These are phyloP conservation scores for Cyanistes caeruleus DNA, from an alignment of 2,113 vertebrate species.

Conservation along the genomic window DNA sequence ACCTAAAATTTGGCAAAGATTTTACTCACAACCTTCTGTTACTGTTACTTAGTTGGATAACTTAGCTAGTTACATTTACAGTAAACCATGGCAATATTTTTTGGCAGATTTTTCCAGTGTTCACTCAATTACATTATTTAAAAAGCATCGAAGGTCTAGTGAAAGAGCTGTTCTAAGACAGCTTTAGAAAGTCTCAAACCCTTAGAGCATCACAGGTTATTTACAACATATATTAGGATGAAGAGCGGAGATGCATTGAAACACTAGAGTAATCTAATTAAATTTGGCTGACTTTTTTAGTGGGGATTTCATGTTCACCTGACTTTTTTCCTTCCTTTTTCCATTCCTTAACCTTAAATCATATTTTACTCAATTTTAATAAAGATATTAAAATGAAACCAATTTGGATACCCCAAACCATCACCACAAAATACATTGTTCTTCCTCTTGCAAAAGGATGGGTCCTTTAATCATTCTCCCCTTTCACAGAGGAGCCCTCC, in stretches of 20 bases:
- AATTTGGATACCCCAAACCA: not conserved
- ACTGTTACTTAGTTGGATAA: not conserved
- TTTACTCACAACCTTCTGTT: not conserved
- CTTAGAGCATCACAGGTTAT: not conserved
- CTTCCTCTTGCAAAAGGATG: not conserved
- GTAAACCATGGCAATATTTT: not conserved
- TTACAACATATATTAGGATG: not conserved
- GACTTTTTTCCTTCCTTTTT: not conserved
- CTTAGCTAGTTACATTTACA: not conserved
- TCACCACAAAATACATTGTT: not conserved
- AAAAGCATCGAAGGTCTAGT: not conserved
- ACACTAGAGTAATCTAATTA: constrained; percentile 40
- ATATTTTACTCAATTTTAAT: not conserved
- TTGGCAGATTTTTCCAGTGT: not conserved
- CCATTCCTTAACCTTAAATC: not conserved
- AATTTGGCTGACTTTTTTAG: constrained; percentile 2
- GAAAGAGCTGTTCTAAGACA: not conserved
- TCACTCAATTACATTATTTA: not conserved
- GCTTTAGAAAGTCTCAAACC: not conserved
- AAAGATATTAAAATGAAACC: not conserved
- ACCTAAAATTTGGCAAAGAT: not conserved
- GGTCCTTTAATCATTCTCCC: not conserved
- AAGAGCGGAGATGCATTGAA: constrained; percentile 26
- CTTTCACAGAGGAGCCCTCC: not conserved
- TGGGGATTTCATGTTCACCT: constrained; percentile 10